Percentiles rank a stretch among this genome's conserved stretches.
These are phyloP conservation scores for Crocodylus rhombifer DNA, from an alignment of 2,797 vertebrate species.

Conservation along the genomic window DNA sequence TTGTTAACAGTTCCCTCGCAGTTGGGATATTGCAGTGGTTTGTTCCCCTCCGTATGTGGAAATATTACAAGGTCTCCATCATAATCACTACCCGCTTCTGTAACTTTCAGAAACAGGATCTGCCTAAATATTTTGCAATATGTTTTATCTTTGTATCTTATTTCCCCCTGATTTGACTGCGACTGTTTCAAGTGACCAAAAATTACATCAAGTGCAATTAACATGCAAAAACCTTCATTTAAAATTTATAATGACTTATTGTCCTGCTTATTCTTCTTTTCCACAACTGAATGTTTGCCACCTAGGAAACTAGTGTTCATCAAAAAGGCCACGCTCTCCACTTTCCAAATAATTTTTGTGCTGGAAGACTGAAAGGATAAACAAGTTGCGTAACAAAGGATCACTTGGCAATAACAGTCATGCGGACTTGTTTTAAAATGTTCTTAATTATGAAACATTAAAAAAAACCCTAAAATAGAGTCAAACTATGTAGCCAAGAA, in stretches of 20 bases:
- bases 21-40: background rate
- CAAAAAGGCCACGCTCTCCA: constrained; percentile 38
- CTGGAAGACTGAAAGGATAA: constrained; percentile 60
- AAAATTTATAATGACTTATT: background rate
- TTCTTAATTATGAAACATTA: constrained; percentile 62
- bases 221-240: constrained; percentile 13
- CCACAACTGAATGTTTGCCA: constrained; percentile 33
- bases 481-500: constrained; percentile 24
- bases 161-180: background rate
- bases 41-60: background rate
- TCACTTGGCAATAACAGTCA: constrained; percentile 52
- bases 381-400: constrained; percentile 69
- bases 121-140: background rate
- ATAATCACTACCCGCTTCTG: background rate
- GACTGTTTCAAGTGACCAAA: background rate
- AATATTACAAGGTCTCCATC: background rate
- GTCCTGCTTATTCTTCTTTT: constrained; percentile 18
- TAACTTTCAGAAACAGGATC: background rate
- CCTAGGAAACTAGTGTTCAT: constrained; percentile 46
- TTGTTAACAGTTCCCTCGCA: constrained; percentile 2
- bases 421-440: constrained; percentile 58
- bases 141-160: background rate
- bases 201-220: background rate
- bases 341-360: constrained; percentile 51
- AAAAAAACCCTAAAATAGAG: constrained; percentile 19